Evolutionary conservation across 2,888 invertebrate genomes (phyloP), one percentile per base, ranked within the genome.

Genomic region (Tholera decimalis): DNA sequence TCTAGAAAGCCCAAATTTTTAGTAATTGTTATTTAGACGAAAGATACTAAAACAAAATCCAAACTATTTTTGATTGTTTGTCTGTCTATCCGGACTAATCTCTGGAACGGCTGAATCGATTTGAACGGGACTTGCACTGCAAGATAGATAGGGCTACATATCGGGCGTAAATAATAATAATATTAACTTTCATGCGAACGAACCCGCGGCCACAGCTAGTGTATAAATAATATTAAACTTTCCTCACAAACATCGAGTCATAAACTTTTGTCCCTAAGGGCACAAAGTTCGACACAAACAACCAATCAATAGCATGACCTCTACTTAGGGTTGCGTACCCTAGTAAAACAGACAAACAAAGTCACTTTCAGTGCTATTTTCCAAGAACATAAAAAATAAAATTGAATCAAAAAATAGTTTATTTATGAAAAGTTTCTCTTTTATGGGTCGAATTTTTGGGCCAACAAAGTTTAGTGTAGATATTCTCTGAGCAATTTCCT

Each of bases 231-330:
- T 37, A 59, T n/a, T n/a, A n/a, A n/a, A n/a, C 22, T 41, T 33
- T 39, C 35, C 28, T 35, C 24, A 3, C 24, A n/a, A 70, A 41
- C 11, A 28, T 20, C 1, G 22, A 59, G 18, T 39, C 24, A 11
- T 3, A 49, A 76, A 59, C 28, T 70, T 70, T 24, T 3, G 9
- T 37, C 77, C 53, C 70, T 22, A 35, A 13, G 28, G 26, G 24
- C 18, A 50, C 22, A 7, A 9, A 22, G 26, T 4, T 8, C 9
- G 54, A 54, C 33, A 70, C 61, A 70, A 76, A 77, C 56, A 70
- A 30, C 8, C 39, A 73, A 77, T 77, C 72, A 77, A 73, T 73
- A 57, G 39, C n/a, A 26, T 41, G 50, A 44, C 61, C 56, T 71
- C 53, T 54, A 20, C 20, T 8, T 55, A 60, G 60, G 60, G 39